These are phyloP conservation scores for Threskiornis aethiopicus DNA, from an alignment of 2,797 vertebrate genomes.

Conservation along the genomic window DNA sequence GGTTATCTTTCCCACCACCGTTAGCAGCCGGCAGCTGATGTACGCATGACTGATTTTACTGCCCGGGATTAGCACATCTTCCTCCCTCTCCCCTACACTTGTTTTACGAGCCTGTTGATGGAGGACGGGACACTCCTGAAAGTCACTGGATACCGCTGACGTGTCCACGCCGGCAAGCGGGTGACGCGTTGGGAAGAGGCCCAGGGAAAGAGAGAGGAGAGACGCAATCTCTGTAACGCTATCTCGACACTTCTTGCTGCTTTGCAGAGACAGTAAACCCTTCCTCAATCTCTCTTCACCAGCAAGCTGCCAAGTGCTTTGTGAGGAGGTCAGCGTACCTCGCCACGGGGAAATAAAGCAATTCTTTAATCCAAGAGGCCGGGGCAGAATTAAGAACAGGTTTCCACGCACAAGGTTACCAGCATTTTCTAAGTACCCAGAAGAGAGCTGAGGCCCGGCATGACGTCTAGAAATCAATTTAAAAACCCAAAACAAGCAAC, in stretches of 20 bases:
- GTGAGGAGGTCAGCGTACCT: neutral
- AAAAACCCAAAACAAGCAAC: neutral
- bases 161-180: rapidly evolving
- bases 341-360: rapidly evolving
- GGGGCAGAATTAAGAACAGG: neutral
- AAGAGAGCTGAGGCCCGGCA: neutral
- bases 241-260: neutral
- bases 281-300: neutral
- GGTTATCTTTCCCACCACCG: neutral
- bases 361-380: neutral
- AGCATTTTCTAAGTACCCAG: neutral
- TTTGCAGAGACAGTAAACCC: neutral
- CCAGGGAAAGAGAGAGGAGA: neutral
- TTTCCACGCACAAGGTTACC: neutral
- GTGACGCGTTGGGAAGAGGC: neutral
- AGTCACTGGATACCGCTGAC: neutral
- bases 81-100: neutral
- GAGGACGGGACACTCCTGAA: neutral
- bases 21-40: neutral
- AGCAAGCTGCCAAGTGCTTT: neutral
- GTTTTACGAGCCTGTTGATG: neutral
- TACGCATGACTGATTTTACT: rapidly evolving
- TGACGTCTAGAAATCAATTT: neutral
- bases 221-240: neutral
- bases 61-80: neutral